phyloP scores from a whole-genome alignment of 2,797 vertebrate species.

The Anableps anableps region DNA sequence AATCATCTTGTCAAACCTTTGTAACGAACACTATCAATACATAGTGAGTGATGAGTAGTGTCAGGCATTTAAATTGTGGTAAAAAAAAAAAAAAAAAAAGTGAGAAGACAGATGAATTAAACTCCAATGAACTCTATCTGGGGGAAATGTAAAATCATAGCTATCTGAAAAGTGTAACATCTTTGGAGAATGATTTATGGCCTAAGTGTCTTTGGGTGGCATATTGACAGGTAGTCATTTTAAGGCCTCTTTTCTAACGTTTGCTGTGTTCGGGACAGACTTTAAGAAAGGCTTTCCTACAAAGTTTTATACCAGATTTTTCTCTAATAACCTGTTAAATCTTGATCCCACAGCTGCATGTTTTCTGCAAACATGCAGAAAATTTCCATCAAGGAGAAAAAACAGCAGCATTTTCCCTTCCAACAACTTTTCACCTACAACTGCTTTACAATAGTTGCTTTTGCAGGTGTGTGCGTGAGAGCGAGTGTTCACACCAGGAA shows the following conservation, averaged over 20 bases:
- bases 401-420: background rate
- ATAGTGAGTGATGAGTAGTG: slow-evolving; percentile 50
- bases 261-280: slow-evolving; percentile 37
- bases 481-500: slow-evolving; percentile 52
- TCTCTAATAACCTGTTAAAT: slow-evolving; percentile 27
- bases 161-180: slow-evolving; percentile 30
- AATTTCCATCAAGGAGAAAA: background rate
- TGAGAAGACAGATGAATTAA: slow-evolving; percentile 44
- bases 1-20: slow-evolving; percentile 71
- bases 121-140: slow-evolving; percentile 33
- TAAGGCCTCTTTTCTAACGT: slow-evolving; percentile 31
- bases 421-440: background rate
- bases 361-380: slow-evolving; percentile 26
- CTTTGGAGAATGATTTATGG: slow-evolving; percentile 48
- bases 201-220: slow-evolving; percentile 43
- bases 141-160: slow-evolving; percentile 14
- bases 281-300: slow-evolving; percentile 28
- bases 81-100: slow-evolving; percentile 5
- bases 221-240: slow-evolving; percentile 49
- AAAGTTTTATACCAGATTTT: slow-evolving; percentile 25
- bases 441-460: background rate
- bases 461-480: slow-evolving; percentile 60
- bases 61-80: slow-evolving; percentile 58
- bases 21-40: slow-evolving; percentile 70
- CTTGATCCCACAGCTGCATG: slow-evolving; percentile 14